Base-by-base conservation (phyloP, 2,797 vertebrate genomes). In the Fistularia commersonii region DNA sequence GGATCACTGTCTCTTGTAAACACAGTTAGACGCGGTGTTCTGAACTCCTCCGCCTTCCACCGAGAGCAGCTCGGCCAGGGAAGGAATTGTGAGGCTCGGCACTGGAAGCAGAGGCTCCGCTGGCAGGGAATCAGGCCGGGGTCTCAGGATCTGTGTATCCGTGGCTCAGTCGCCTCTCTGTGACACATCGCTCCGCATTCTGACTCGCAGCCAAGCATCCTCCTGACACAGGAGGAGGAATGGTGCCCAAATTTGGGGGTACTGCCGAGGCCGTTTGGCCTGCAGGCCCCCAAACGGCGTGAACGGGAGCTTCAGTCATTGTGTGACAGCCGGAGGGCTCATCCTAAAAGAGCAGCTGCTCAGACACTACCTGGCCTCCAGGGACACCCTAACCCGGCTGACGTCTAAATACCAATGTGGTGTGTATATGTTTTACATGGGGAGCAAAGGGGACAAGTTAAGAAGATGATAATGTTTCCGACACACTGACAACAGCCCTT, bases 191-290 rank as follows among this genome's bases (percentile, higher is more conserved):
- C 52, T 66, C 69, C 65, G 77, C 45, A 73, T 79, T 75, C 66
- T 77, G 80, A 78, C 66, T 64, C 37, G 0, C 33, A 38, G 84
- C 79, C 84, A 87, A 82, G 72, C 77, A 66, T 67, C 64, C 68
- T 62, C 65, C 57, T 53, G 64, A 76, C 72, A 71, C 61, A 79
- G 57, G 74, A 72, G 60, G 54, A 82, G 74, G 82, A 88, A 80
- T 79, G 76, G 64, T 86, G 82, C 58, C 88, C 87, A 89, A 88
- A 90, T 89, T 89, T 88, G 88, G 88, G 79, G 76, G 57, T 81
- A 69, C 74, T 68, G 71, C 31, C 11, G 49, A 10, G 15, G 40
- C 32, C 4, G 40, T 10, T 15, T 8, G 14, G 12, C 32, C 37
- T 14, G 10, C 10, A 15, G 60, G 68, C 83, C 77, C 81, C 83